Percentiles rank a stretch among this genome's conserved stretches.
phyloP scores from a whole-genome alignment of 2,113 vertebrate genomes.

The Atrichornis clamosus region DNA sequence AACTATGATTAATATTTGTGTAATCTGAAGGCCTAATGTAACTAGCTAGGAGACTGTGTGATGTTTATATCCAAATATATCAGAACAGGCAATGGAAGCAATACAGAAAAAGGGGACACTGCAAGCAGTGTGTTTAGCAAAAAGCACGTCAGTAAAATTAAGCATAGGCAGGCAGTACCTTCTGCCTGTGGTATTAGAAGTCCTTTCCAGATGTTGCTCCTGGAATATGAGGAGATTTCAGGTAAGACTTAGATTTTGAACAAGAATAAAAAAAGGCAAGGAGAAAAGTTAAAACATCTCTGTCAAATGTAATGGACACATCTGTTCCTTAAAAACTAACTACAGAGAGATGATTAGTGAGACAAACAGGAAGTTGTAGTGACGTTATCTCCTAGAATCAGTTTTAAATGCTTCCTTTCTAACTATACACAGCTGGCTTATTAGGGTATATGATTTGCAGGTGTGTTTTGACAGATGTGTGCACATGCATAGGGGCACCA shows the following conservation, averaged over 20 bases:
- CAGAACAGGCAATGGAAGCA: neutral
- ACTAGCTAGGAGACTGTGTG: neutral
- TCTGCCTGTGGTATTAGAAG: neutral
- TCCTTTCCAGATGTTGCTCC: neutral
- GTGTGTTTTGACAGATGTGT: neutral
- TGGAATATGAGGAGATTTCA: neutral
- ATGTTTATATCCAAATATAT: neutral
- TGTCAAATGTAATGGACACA: neutral
- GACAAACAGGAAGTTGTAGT: neutral
- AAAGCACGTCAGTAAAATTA: neutral
- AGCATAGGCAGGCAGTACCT: neutral
- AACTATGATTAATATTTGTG: neutral
- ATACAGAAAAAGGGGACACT: neutral
- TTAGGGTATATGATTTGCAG: neutral
- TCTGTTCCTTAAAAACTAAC: neutral
- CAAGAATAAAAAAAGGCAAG: neutral
- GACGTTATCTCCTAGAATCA: neutral
- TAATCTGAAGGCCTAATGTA: neutral
- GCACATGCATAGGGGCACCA: neutral
- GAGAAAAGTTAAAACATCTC: neutral
- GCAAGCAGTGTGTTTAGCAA: neutral
- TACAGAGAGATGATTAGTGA: neutral
- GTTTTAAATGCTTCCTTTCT: neutral
- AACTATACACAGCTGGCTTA: neutral
- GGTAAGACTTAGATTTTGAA: neutral